Base-by-base conservation (phyloP, 2,888 invertebrate species). In the Cenopis cana region DNA sequence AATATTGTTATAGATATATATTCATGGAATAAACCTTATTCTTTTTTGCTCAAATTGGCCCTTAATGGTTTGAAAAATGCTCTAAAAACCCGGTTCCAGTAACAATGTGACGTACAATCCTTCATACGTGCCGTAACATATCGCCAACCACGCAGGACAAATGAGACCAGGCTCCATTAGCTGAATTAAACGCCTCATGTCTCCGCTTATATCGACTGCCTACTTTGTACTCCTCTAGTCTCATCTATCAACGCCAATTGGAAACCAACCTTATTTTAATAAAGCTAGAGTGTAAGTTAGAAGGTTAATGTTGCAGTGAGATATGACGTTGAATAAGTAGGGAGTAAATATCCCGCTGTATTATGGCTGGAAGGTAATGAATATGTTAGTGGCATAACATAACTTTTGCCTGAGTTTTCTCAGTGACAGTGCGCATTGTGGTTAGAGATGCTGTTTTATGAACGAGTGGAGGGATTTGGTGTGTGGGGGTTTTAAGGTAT, bases 381-480 rank as follows among this genome's bases (percentile, higher is more conserved):
- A 64, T 64, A 64, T 64, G 64, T 64, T 64, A 64, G 64, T 64
- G 64, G 54, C 52, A 64, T 64, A 64, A 64, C 64, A 64, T 64
- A 64, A 64, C 64, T 64, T 62, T 64, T 54, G 64, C 64, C 24
- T 64, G 55, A 55, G 46, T 61, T 61, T 52, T 64, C 64, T 64
- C 62, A 29, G 54, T 24, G 54, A 64, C 54, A 64, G 52, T 64
- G 52, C 20, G 64, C 64, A 54, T 54, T 64, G 64, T 64, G 64
- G 64, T n/a, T 62, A 38, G 20, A 20, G 52, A 38, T 11, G 52
- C 52, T 64, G 64, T 64, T 64, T 64, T 64, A 64, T 64, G 52
- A 38, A 64, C 52, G 64, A 64, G 38, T 24, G 33, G 46, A 60
- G 62, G 52, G 14, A n/a, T 62, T 52, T 62, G 52, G 38, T 54